phyloP scores from a whole-genome alignment of 2,797 vertebrate species.

The Diglossa cyanea region DNA sequence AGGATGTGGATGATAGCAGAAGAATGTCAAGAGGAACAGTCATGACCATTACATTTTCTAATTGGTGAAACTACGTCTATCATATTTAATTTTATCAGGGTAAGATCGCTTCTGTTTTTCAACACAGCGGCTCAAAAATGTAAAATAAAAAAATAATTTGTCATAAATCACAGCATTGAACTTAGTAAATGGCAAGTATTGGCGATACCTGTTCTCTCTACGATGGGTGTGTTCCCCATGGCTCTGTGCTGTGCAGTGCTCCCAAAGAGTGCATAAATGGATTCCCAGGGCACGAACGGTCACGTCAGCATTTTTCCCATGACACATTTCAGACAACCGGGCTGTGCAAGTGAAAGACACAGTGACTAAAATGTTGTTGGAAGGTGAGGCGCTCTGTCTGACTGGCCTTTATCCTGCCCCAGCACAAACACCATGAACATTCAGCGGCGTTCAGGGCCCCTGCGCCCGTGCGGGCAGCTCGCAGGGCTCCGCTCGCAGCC shows the following conservation, averaged over 20 bases:
- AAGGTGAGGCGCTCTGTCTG: rapidly evolving
- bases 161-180: not conserved
- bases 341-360: not conserved
- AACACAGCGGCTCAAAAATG: not conserved
- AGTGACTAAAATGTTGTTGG: not conserved
- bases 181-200: not conserved
- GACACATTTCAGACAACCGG: not conserved
- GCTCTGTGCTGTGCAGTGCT: not conserved
- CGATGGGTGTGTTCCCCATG: rapidly evolving
- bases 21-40: not conserved
- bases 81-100: not conserved
- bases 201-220: not conserved
- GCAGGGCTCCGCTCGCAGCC: not conserved
- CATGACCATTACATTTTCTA: not conserved
- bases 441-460: not conserved
- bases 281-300: not conserved
- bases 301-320: not conserved
- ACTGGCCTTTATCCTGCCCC: not conserved
- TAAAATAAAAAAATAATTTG: not conserved
- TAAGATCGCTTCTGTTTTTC: not conserved
- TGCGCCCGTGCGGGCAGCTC: rapidly evolving
- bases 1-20: not conserved
- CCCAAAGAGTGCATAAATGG: rapidly evolving
- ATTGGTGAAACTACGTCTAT: not conserved
- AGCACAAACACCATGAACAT: rapidly evolving